Conservation (phyloP, 2,888 invertebrate genomes). For the Drosophila atripex region DNA sequence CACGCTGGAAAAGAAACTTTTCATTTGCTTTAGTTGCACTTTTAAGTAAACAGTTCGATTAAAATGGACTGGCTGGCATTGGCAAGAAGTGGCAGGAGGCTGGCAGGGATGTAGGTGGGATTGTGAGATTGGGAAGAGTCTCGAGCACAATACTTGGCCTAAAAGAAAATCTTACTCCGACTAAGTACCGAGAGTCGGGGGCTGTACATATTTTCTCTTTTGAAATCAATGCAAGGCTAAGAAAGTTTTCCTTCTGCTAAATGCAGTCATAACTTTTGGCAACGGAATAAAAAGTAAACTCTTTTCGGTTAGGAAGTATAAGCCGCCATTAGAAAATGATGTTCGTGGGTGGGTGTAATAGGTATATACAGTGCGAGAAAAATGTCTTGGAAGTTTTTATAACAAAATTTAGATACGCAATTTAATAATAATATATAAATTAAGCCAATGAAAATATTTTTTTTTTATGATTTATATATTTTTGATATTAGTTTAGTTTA, state of each 20-base stretch:
- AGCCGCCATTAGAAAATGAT: conserved; percentile 70
- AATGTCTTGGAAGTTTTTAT: no score
- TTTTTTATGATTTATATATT: background rate
- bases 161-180: conserved; percentile 47
- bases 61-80: conserved; percentile 62
- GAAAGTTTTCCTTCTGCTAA: conserved; percentile 67
- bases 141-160: conserved; percentile 66
- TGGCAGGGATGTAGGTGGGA: no score
- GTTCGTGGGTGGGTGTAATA: conserved; percentile 25
- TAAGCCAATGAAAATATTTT: background rate
- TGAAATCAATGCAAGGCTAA: conserved; percentile 72
- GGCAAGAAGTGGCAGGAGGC: background rate
- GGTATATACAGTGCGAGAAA: conserved; percentile 17
- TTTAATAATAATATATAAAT: no score
- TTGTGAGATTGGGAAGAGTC: conserved; percentile 9
- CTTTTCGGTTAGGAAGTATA: conserved; percentile 64
- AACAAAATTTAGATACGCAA: no score
- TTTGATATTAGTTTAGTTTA: background rate
- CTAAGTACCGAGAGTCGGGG: conserved; percentile 14
- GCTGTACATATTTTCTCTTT: conserved; percentile 48
- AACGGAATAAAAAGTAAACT: conserved; percentile 52
- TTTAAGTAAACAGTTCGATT: conserved; percentile 77
- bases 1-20: conserved; percentile 60
- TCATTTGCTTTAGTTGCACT: conserved; percentile 75
- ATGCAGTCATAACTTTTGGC: conserved; percentile 79